Evolutionary conservation across 2,797 vertebrate species (phyloP), one percentile per base, ranked within the genome.

Genomic region (Thalassophryne amazonica): DNA sequence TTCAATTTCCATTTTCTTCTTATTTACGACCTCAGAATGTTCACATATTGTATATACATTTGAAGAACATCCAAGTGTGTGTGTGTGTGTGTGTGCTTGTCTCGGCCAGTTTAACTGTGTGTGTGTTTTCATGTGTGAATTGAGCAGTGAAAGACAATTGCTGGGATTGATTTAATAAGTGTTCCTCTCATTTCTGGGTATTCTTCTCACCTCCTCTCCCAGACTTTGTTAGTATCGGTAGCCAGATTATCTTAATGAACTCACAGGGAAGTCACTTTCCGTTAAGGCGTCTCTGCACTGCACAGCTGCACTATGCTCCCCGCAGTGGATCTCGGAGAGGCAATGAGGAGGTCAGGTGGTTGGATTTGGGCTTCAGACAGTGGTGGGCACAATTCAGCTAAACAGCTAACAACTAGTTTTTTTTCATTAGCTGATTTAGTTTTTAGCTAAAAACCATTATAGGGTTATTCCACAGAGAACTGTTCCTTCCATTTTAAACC

Each of bases 171-270:
- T 92, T 85, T 90, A 92, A 92, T 92, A 88, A 91, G 78, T 66
- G 73, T 86, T 90, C 86, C 90, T 91, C 85, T 90, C 77, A 88
- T 91, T 88, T 87, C 81, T 76, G 83, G 72, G 82, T 65, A 58
- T 84, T 78, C 77, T 80, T 82, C 76, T 87, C 91, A 88, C 86
- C 88, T 86, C 69, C 64, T 65, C 65, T 59, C 76, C 69, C 61
- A 88, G 91, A 92, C 79, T 64, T 50, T 35, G 84, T 92, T 91
- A 91, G 90, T 88, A 91, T 91, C 34, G 90, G 88, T 76, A 78
- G 81, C 65, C 72, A 84, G 83, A 91, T 92, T 89, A 90, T 62
- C 86, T 87, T 89, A 90, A 92, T 90, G 88, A 91, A 91, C 90
- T 92, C 89, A 81, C 76, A 49, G 69, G 75, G 81, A 89, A 89